phyloP scores from a whole-genome alignment of 2,888 invertebrate genomes.

The Furcula furcula region DNA sequence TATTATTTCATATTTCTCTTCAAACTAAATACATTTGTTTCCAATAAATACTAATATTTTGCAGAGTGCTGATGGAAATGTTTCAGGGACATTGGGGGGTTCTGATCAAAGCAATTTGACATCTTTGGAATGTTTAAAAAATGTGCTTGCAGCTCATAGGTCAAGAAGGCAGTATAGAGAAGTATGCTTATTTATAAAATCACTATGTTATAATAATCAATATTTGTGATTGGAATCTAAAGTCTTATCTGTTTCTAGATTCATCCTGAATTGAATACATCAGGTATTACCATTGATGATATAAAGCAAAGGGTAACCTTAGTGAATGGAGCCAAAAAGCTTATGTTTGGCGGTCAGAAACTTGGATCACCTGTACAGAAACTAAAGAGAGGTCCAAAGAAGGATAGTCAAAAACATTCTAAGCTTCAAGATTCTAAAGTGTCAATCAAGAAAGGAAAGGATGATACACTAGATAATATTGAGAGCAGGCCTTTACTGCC shows the following conservation, averaged over 20 bases:
- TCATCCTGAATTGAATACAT: constrained; percentile 89
- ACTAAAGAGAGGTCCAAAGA: constrained; percentile 56
- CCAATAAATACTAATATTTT: too few relatives aligned
- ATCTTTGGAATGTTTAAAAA: constrained; percentile 85
- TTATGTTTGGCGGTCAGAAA: constrained; percentile 72
- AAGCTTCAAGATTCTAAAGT: constrained; percentile 44
- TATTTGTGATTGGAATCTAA: not conserved
- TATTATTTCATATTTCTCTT: too few relatives aligned
- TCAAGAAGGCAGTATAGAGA: constrained; percentile 86
- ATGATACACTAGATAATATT: constrained; percentile 49
- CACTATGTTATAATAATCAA: not conserved
- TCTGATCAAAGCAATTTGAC: constrained; percentile 58
- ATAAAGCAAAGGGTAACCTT: constrained; percentile 78
- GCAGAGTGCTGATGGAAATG: constrained; percentile 57
- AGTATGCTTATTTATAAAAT: constrained; percentile 76
- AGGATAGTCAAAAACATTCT: constrained; percentile 48
- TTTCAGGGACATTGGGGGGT: constrained; percentile 64
- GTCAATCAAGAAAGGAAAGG: constrained; percentile 52
- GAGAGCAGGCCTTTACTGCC: constrained; percentile 63
- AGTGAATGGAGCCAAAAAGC: constrained; percentile 75
- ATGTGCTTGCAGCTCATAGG: constrained; percentile 87
- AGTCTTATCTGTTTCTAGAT: constrained; percentile 56
- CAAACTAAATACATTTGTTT: too few relatives aligned
- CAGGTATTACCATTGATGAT: constrained; percentile 86
- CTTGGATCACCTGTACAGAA: constrained; percentile 54